Conservation (phyloP, 2,888 invertebrate species). For the Caenorhabditis sp. region DNA sequence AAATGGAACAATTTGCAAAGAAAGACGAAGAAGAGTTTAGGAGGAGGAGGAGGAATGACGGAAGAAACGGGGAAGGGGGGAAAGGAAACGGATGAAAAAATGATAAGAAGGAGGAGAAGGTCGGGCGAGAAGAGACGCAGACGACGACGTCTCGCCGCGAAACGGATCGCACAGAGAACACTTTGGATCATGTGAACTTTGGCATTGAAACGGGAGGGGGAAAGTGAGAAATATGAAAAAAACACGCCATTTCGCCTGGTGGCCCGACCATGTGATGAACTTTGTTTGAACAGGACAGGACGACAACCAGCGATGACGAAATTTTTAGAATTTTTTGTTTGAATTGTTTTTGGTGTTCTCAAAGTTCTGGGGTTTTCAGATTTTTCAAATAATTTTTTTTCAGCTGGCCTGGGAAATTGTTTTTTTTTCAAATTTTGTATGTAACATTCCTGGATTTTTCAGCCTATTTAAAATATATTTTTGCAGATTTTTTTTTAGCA, state of each 20-base stretch:
- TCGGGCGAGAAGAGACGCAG: conserved; percentile 17
- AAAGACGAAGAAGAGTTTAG: neutral
- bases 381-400: too few relatives aligned
- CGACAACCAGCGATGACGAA: neutral
- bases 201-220: neutral
- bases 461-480: too few relatives aligned
- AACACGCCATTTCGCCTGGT: neutral
- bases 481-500: too few relatives aligned
- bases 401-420: too few relatives aligned
- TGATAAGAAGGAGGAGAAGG: conserved; percentile 6
- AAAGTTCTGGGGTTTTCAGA: too few relatives aligned
- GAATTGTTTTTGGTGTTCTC: too few relatives aligned
- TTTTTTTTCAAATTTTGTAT: too few relatives aligned
- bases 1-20: conserved; percentile 3
- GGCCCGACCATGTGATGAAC: conserved; percentile 7
- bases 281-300: neutral
- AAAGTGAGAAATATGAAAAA: neutral
- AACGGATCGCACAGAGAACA: conserved; percentile 21
- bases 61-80: neutral
- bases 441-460: too few relatives aligned
- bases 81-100: neutral
- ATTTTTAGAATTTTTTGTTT: neutral
- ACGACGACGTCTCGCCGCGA: conserved; percentile 14
- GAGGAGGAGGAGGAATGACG: neutral
- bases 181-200: conserved; percentile 24